Base-by-base conservation (phyloP, 2,888 invertebrate species). In the Meghimatium bilineatum region DNA sequence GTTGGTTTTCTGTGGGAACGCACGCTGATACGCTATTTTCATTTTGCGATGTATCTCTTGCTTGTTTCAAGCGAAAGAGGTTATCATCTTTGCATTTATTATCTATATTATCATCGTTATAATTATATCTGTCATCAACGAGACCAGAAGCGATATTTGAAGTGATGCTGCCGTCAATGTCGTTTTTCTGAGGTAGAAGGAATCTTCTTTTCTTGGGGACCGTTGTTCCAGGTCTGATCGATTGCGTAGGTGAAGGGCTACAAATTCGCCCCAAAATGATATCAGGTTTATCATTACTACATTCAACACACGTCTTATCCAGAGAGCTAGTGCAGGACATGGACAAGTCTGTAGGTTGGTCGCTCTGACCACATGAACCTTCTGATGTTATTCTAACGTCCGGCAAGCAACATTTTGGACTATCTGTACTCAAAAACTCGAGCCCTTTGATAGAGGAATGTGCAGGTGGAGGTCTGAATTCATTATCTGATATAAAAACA, bases 271-370 rank as follows among this genome's bases (percentile, higher is more conserved):
- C 60, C 8, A 77, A 20, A 26, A 32, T 78, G 5, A 71, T 83
- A n/a, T 76, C 34, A 52, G 71, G 69, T 2, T 66, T 71, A 1
- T 77, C 56, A 17, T 71, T 71, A 26, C 29, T 71, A 34, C 83
- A 83, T 3, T n/a, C 56, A 38, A 77, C 29, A 0, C 23, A 36
- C 10, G 69, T 71, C 1, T 83, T 71, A 12, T 71, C 83, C 29
- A 78, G 34, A n/a, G 56, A 56, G 34, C 78, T 83, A 6, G 56
- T 29, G 32, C 71, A 83, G 0, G 63, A 60, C 78, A 83, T 69
- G n/a, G 83, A 83, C 29, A 83, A 60, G 29, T 83, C 83, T 29
- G 83, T 83, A 0, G 83, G 83, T 32, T 78, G 29, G 17, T 76
- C 66, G 34, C 32, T 63, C 1, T 36, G 63, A 8, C 44, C 74